These are phyloP conservation scores for Alethe diademata DNA, from an alignment of 2,113 vertebrate genomes.

Conservation along the genomic window DNA sequence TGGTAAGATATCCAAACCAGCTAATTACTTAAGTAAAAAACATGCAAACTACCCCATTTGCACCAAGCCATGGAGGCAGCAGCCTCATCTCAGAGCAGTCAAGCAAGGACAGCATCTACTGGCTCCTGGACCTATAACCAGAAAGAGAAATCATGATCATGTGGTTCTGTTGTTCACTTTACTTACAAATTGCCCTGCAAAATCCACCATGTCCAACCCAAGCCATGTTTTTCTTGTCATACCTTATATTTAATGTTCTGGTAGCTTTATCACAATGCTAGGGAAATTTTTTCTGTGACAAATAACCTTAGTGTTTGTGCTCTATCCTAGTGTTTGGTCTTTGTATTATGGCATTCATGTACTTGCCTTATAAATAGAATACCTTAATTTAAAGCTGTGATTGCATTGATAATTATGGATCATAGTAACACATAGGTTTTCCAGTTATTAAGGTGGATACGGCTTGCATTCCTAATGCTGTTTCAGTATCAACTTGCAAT, in stretches of 20 bases:
- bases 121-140: background rate
- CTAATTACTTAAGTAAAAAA: background rate
- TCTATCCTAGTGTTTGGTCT: background rate
- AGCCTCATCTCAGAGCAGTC: background rate
- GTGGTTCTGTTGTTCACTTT: background rate
- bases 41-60: fast-evolving
- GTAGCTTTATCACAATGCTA: background rate
- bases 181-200: background rate
- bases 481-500: background rate
- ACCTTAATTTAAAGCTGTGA: background rate
- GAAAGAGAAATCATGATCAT: background rate
- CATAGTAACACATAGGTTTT: background rate
- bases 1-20: background rate
- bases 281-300: background rate
- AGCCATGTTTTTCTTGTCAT: background rate
- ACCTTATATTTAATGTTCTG: background rate
- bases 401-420: background rate
- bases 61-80: background rate
- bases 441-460: background rate
- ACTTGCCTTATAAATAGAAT: background rate
- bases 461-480: background rate
- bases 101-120: background rate
- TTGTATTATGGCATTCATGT: background rate
- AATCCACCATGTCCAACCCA: background rate
- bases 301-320: background rate